Evolutionary conservation across 2,888 invertebrate genomes (phyloP).

Genomic region (Thysanoteuthis rhombus): DNA sequence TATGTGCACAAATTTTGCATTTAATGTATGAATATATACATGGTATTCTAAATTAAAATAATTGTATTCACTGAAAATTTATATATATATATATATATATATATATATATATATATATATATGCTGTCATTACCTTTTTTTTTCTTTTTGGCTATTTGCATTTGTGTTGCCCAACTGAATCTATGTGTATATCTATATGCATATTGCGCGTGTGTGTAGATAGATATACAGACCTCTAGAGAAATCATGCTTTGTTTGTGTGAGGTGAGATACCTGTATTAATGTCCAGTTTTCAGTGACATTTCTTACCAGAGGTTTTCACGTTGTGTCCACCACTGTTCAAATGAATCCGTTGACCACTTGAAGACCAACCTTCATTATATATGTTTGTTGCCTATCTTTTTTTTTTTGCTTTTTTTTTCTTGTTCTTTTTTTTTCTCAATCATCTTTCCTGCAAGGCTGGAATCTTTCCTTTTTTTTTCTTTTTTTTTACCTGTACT

Average conservation of each 20-base stretch:
- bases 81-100: neutral
- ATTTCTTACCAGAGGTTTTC: neutral
- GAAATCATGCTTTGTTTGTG: neutral
- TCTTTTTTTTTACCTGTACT: neutral
- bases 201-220: slow-evolving; percentile 16
- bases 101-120: too few relatives aligned
- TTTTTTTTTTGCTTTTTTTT: neutral
- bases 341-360: neutral
- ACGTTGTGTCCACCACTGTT: neutral
- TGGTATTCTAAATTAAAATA: neutral
- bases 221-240: neutral
- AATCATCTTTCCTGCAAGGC: neutral
- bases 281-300: neutral
- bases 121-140: neutral
- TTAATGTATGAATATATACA: neutral
- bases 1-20: neutral
- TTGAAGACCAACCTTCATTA: neutral
- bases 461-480: neutral
- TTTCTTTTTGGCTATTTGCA: neutral
- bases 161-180: neutral
- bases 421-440: neutral
- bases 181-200: neutral
- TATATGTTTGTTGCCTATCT: neutral
- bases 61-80: neutral
- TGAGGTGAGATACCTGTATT: neutral